Base-by-base conservation (phyloP, 2,888 invertebrate genomes). In the Ormyrus labotus region DNA sequence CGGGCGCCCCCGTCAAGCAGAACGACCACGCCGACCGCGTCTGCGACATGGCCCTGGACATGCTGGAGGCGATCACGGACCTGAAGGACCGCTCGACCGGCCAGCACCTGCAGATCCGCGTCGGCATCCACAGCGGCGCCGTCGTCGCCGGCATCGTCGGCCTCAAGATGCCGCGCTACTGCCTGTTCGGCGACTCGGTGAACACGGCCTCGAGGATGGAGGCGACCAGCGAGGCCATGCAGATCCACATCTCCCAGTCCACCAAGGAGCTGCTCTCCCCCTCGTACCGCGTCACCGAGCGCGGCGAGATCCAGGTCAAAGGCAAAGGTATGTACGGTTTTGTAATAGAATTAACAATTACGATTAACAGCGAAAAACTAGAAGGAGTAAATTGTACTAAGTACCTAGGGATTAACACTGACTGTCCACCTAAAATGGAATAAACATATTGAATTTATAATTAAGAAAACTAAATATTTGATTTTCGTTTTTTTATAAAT, bases 61-160 rank as follows among this genome's bases (percentile, higher is more conserved):
- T 99, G 98, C 95, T 98, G 0, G 96, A 97, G 84, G 97, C 97
- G 1, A 98, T 98, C 87, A 95, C 95, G 0, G 96, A 96, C 87
- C 93, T 98, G 0, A 96, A 96, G 88, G 98, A 98, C 91, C 98
- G 98, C 3, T 97, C 97, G 19, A 97, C 97, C 85, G 97, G 96
- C 8, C 94, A 96, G 55, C 96, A 97, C 91, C 92, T 97, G 57
- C 94, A 95, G 85, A 96, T 97, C 77, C 92, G 97, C 78, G 96
- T 97, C 1, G 97, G 98, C 0, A 95, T 97, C 3, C 97, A 98
- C 90, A 96, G 96, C 0, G 98, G 98, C 0, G 96, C 96, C 0
- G 97, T 98, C 0, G 97, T 98, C 0, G 98, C 98, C 0, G 98
- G 98, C 0, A 97, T 98, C 55, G 97, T 98, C 0, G 98, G 98